Conservation (phyloP, 2,888 invertebrate genomes). For the Elysia crispata region DNA sequence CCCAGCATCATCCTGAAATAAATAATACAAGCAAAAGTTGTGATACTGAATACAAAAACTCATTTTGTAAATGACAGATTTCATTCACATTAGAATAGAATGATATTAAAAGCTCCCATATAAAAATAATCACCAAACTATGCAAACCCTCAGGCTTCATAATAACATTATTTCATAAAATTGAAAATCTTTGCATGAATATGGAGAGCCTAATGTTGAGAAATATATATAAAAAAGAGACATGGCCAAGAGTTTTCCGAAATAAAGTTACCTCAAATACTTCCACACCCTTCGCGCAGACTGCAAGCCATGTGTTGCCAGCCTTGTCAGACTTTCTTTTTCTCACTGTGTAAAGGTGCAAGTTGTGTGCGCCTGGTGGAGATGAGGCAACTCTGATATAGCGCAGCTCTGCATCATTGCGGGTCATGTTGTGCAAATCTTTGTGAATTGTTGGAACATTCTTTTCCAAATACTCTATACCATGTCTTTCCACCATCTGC, state of each 20-base stretch:
- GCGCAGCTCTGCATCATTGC: slow-evolving; percentile 89
- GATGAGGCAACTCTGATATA: slow-evolving; percentile 93
- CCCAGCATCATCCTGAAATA: slow-evolving; percentile 65
- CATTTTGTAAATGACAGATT: too few relatives aligned
- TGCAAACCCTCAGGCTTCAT: too few relatives aligned
- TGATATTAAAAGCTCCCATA: too few relatives aligned
- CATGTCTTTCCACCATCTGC: slow-evolving; percentile 80
- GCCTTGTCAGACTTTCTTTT: slow-evolving; percentile 81
- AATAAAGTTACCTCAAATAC: slow-evolving; percentile 87
- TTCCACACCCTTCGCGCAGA: slow-evolving; percentile 94
- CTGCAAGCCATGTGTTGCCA: slow-evolving; percentile 87
- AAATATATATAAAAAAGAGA: too few relatives aligned
- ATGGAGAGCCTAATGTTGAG: too few relatives aligned
- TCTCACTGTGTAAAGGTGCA: slow-evolving; percentile 89
- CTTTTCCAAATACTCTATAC: slow-evolving; percentile 78
- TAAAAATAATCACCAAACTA: too few relatives aligned
- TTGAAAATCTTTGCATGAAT: too few relatives aligned
- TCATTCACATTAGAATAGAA: too few relatives aligned
- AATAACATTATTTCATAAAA: too few relatives aligned
- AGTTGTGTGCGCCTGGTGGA: slow-evolving; percentile 88
- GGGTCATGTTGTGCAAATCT: slow-evolving; percentile 87
- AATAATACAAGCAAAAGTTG: background rate
- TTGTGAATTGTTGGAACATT: slow-evolving; percentile 87
- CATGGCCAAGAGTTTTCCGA: too few relatives aligned
- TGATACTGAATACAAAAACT: too few relatives aligned